Evolutionary conservation across 2,113 vertebrate genomes (phyloP).

Genomic region (Apteryx mantelli): DNA sequence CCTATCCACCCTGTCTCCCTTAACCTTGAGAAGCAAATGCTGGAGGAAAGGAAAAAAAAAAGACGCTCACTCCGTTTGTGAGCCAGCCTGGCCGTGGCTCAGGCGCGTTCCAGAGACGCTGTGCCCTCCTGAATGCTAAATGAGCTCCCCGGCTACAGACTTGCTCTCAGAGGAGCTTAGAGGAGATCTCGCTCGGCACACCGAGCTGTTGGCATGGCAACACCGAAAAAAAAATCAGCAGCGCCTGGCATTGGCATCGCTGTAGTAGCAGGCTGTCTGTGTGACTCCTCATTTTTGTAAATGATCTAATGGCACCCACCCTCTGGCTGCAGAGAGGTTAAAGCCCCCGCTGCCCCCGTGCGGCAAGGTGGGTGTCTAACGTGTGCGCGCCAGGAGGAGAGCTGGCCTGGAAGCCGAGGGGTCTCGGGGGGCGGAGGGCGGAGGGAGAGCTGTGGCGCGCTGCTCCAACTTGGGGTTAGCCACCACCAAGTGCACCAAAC

Average conservation of each 20-base stretch:
- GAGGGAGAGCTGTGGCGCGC: background rate
- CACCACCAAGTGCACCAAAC: background rate
- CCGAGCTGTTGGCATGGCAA: slow-evolving; percentile 66
- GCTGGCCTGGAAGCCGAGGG: no score
- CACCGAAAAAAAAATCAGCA: slow-evolving; percentile 14
- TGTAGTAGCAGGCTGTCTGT: background rate
- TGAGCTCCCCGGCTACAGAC: slow-evolving; percentile 47
- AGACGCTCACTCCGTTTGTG: slow-evolving; percentile 27
- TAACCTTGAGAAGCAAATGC: slow-evolving; percentile 49
- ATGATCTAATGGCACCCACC: background rate
- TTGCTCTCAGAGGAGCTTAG: slow-evolving; percentile 20
- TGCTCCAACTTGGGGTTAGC: no score
- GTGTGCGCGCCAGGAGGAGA: rapidly evolving
- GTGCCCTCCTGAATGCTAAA: slow-evolving; percentile 68
- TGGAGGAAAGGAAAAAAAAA: background rate
- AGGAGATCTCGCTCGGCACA: slow-evolving; percentile 11
- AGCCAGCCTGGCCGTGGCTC: slow-evolving; percentile 36
- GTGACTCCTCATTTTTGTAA: background rate
- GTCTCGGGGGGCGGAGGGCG: rapidly evolving
- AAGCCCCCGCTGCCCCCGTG: rapidly evolving
- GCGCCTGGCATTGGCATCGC: background rate
- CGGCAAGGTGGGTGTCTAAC: background rate
- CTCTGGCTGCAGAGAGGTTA: background rate
- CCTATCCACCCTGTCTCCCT: background rate
- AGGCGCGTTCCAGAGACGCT: slow-evolving; percentile 11